Base-by-base conservation (phyloP, 1,140 invertebrate genomes). In the Scaptomyza pallida region DNA sequence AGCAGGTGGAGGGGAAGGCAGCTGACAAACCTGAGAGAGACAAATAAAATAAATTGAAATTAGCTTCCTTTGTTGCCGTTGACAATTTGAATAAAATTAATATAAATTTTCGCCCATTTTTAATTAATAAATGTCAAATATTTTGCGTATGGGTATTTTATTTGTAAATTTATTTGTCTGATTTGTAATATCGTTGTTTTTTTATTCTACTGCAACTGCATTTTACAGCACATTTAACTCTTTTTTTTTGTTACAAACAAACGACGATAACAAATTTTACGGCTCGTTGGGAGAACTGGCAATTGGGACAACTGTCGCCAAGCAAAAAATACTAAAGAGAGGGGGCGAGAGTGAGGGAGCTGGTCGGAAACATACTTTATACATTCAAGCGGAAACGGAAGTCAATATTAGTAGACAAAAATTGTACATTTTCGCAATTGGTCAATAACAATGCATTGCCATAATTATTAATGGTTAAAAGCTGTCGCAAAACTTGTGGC, bases 31-130 rank as follows among this genome's bases (percentile, higher is more conserved):
- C 56, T 75, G 62, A 26, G 56, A 44, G 55, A 45, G 44, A 73
- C 55, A 77, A 74, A 80, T 86, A 80, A 81, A 78, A 88, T 86
- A 86, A 78, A 88, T 81, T 86, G 62, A 86, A 88, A 86, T 86
- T 88, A 81, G 81, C 81, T 86, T 80, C 82, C 81, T 88, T 85
- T 85, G 77, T 81, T 86, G 81, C 80, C 54, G 77, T 68, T 85
- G 80, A 85, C 80, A 85, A 85, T 86, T 81, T 88, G 83, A 86
- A 86, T 86, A 88, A 86, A 88, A 86, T 86, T 86, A 86, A 88
- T 86, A 86, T 82, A 86, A 72, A 86, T 82, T 86, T 85, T 62
- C 55, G 57, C 52, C 61, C 75, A 89, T 78, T 86, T 86, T 86
- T 86, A 86, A 86, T 86, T 86, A 88, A 88, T 88, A 86, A 88